Conservation (phyloP, 2,888 invertebrate species). For the Rhagonycha fulva region DNA sequence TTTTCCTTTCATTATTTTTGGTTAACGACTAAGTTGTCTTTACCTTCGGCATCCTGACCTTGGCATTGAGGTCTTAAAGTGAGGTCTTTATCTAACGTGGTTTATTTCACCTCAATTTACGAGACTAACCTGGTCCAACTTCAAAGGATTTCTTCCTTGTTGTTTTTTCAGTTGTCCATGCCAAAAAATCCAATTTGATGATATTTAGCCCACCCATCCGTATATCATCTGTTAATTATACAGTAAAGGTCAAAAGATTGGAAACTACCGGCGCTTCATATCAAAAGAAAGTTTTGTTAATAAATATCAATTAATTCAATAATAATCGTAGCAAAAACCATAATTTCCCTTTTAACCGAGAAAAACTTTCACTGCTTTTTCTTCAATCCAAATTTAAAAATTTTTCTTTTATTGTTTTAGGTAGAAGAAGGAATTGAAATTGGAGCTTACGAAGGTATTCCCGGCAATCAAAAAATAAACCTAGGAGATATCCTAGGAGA, state of each 20-base stretch:
- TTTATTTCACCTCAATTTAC: too few relatives aligned
- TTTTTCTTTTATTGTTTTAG: conserved; percentile 47
- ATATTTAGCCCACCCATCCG: too few relatives aligned
- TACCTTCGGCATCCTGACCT: too few relatives aligned
- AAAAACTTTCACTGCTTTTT: neutral
- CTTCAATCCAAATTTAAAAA: neutral
- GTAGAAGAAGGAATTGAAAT: conserved; percentile 85
- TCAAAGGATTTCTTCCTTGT: too few relatives aligned
- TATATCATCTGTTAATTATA: neutral
- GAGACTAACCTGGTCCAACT: too few relatives aligned
- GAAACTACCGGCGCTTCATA: neutral
- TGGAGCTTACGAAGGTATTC: conserved; percentile 85
- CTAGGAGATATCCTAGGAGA: conserved; percentile 83
- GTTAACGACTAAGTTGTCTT: too few relatives aligned
- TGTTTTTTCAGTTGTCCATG: too few relatives aligned
- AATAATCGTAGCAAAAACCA: neutral
- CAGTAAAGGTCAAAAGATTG: neutral
- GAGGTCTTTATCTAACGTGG: too few relatives aligned
- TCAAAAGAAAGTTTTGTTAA: neutral
- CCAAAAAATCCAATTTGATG: too few relatives aligned
- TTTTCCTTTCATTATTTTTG: too few relatives aligned
- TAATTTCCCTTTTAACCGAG: neutral
- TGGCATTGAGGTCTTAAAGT: too few relatives aligned
- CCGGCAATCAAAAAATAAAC: conserved; percentile 82
- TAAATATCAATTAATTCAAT: neutral